phyloP scores from a whole-genome alignment of 1,140 invertebrate species.

The Drosophila ambigua region DNA sequence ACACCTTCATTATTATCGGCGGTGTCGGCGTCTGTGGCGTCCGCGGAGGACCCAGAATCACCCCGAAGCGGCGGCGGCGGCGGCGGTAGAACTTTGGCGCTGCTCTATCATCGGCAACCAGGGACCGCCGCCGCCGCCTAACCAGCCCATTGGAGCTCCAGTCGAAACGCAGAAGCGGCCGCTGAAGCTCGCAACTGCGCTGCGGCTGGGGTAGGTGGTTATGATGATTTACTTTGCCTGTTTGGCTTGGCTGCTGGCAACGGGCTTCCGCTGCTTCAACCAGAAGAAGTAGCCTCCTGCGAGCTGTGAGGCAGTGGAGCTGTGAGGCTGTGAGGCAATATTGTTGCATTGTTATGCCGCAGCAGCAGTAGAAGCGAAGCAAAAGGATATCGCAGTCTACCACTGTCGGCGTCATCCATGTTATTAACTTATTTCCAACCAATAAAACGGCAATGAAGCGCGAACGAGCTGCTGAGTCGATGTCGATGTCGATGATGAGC shows the following conservation, averaged over 20 bases:
- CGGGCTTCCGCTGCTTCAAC: conserved; percentile 51
- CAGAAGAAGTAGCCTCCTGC: conserved; percentile 23
- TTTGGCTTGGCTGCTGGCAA: conserved; percentile 67
- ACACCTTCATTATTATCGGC: conserved; percentile 80
- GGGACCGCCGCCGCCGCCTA: not conserved
- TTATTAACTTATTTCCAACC: conserved; percentile 83
- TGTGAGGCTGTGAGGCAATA: conserved; percentile 51
- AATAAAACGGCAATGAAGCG: conserved; percentile 80
- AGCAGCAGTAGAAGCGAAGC: not conserved
- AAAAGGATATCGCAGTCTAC: conserved; percentile 55
- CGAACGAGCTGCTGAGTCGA: not conserved
- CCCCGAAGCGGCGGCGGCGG: conserved; percentile 25
- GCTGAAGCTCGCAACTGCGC: conserved; percentile 3
- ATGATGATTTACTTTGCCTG: conserved; percentile 77
- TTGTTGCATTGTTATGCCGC: conserved; percentile 71
- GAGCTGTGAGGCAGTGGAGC: not conserved
- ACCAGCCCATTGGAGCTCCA: conserved; percentile 1
- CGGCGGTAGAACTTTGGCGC: conserved; percentile 19
- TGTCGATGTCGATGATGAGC: too few relatives aligned
- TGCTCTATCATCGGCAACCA: conserved; percentile 26
- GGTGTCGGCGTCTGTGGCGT: conserved; percentile 50
- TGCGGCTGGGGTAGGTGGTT: conserved; percentile 73
- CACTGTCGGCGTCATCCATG: conserved; percentile 60
- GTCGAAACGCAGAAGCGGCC: not conserved
- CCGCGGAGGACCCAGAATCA: not conserved